Conservation (phyloP, 37 sponge, comb jelly and placozoan species). For the Halichondria panicea region DNA sequence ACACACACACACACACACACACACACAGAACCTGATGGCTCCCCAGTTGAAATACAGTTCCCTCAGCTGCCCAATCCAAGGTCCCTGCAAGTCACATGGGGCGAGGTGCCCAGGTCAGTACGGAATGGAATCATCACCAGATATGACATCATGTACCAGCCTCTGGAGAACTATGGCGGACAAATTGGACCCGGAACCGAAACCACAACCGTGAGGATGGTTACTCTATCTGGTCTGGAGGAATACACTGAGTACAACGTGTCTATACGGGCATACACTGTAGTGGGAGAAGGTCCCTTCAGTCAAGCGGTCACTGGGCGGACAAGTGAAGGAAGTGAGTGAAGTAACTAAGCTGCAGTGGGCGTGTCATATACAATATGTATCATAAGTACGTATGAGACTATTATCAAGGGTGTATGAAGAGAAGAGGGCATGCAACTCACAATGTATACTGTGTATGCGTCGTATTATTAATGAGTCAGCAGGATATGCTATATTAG, state of each 20-base stretch:
- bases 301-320: background rate
- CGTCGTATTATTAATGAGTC: too few relatives aligned
- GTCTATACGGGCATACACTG: background rate
- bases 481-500: too few relatives aligned
- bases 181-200: background rate
- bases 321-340: conserved; percentile 4
- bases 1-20: background rate
- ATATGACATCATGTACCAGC: conserved; percentile 1
- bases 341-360: too few relatives aligned
- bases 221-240: background rate
- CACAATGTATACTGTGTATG: too few relatives aligned
- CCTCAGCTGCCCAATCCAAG: too few relatives aligned
- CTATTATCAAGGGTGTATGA: too few relatives aligned
- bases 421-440: too few relatives aligned
- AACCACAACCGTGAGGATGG: too few relatives aligned
- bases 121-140: conserved; percentile 6
- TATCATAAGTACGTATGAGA: too few relatives aligned
- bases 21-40: background rate
- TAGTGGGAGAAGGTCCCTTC: background rate
- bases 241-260: background rate
- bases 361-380: too few relatives aligned
- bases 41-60: too few relatives aligned
- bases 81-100: too few relatives aligned
- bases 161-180: background rate
- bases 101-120: background rate